Evolutionary conservation across 2,797 vertebrate species (phyloP).

Genomic region (Paratrypauchen microcephalus): DNA sequence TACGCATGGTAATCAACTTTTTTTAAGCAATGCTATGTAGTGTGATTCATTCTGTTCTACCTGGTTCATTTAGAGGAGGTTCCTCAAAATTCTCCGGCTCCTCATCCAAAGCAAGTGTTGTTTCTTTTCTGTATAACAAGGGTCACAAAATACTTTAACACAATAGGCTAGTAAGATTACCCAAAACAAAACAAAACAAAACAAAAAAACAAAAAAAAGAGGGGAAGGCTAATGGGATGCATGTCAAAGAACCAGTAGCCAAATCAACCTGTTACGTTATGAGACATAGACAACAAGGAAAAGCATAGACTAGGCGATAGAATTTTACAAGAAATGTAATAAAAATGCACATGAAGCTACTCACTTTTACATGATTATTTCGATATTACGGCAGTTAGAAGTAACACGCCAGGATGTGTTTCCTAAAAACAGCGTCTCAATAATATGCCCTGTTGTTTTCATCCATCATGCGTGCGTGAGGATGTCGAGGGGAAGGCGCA

Average conservation of each 20-base stretch:
- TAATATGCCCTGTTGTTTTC: background rate
- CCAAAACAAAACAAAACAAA: too few species aligned
- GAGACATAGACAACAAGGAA: background rate
- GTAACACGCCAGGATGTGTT: background rate
- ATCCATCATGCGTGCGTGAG: slow-evolving; percentile 43
- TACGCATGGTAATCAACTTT: background rate
- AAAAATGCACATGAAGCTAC: slow-evolving; percentile 10
- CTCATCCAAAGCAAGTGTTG: slow-evolving; percentile 21
- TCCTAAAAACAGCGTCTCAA: background rate
- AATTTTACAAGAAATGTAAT: too few species aligned
- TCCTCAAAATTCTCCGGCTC: slow-evolving; percentile 26
- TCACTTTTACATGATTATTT: slow-evolving; percentile 39
- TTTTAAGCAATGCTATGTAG: background rate
- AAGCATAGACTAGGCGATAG: background rate
- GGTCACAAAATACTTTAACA: background rate
- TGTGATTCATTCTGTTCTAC: background rate
- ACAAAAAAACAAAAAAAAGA: too few species aligned
- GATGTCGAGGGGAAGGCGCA: slow-evolving; percentile 42
- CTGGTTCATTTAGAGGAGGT: slow-evolving; percentile 39
- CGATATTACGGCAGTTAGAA: background rate
- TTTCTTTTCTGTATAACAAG: slow-evolving; percentile 38
- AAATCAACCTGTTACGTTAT: background rate
- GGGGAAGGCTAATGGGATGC: background rate
- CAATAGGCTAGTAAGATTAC: background rate
- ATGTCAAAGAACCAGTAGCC: background rate